These are phyloP conservation scores for Oreochromis mossambicus DNA, from an alignment of 2,797 vertebrate species.

Conservation along the genomic window DNA sequence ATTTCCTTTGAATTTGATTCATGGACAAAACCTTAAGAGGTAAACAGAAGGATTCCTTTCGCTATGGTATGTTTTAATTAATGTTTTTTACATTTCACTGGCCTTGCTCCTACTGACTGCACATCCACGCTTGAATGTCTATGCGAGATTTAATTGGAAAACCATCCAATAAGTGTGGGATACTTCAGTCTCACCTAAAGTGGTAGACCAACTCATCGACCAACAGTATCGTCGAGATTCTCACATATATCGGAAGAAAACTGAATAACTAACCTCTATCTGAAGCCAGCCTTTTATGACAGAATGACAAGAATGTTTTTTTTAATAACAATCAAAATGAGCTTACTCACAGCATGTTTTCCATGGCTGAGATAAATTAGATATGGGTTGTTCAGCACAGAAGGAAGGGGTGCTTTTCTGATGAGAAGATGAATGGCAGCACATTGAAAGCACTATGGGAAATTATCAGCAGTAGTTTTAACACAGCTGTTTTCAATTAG, in stretches of 20 bases:
- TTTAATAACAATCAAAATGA: background rate
- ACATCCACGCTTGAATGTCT: background rate
- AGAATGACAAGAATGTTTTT: accelerated
- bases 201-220: background rate
- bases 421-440: background rate
- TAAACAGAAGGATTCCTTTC: background rate
- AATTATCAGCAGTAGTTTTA: background rate
- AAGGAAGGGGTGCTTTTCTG: background rate
- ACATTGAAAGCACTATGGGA: background rate
- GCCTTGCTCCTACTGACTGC: background rate
- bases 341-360: background rate
- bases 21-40: background rate
- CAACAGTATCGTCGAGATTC: background rate
- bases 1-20: background rate
- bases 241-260: background rate
- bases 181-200: background rate
- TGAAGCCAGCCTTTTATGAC: background rate
- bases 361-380: background rate
- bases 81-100: background rate
- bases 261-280: background rate
- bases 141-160: background rate
- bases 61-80: background rate
- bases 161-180: background rate
- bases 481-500: background rate
- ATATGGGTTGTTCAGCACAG: background rate